A percentile compares a stretch with the other conserved stretches of the same genome.
Conservation (phyloP, 2,797 vertebrate species). For the Dendrocincla tyrannina region DNA sequence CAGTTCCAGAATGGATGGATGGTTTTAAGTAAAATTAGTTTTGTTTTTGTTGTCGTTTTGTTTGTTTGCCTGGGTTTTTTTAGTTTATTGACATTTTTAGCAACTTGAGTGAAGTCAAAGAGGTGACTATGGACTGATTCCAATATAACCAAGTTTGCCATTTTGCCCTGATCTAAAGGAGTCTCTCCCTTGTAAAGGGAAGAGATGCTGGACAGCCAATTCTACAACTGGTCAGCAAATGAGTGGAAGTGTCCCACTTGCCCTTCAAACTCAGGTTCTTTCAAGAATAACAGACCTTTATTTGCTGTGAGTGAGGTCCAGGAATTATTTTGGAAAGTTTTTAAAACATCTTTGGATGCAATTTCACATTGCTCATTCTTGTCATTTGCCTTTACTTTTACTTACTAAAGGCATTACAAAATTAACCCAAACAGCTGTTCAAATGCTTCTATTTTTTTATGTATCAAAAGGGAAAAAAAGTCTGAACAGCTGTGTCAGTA, state of each 20-base stretch:
- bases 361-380: background rate
- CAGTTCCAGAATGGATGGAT: background rate
- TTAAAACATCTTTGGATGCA: background rate
- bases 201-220: background rate
- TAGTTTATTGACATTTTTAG: background rate
- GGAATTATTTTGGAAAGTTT: background rate
- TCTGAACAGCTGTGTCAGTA: constrained; percentile 41
- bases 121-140: background rate
- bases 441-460: background rate
- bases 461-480: background rate
- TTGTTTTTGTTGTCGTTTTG: background rate
- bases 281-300: background rate
- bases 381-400: constrained; percentile 35
- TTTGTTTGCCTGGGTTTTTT: background rate
- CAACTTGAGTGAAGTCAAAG: background rate
- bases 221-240: background rate
- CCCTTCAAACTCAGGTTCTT: background rate
- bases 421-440: constrained; percentile 28
- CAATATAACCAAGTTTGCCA: background rate
- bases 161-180: background rate
- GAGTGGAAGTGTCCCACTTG: background rate
- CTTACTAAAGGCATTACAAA: constrained; percentile 30
- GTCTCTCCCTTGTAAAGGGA: background rate
- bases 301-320: background rate
- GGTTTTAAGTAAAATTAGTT: background rate